These are phyloP conservation scores for Pluvialis apricaria DNA, from an alignment of 2,113 vertebrate species.

Conservation along the genomic window DNA sequence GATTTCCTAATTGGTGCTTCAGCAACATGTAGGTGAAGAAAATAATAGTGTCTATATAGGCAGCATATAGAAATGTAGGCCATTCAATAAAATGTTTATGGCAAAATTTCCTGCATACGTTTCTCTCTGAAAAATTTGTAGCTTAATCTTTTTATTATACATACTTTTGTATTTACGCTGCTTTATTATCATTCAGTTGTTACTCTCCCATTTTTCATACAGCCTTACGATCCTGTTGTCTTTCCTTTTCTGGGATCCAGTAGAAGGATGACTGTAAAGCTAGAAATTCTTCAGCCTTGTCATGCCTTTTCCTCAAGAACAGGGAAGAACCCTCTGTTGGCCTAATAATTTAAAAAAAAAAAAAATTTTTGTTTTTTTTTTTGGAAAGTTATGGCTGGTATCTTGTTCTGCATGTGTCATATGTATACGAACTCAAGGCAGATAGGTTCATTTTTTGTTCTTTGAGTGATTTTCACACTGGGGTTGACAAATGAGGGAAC, in stretches of 20 bases:
- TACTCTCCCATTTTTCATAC: not conserved
- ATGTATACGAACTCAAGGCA: not conserved
- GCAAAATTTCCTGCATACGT: not conserved
- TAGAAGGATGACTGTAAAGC: not conserved
- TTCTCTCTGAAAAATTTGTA: not conserved
- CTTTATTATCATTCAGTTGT: not conserved
- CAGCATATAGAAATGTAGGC: not conserved
- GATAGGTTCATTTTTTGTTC: not conserved
- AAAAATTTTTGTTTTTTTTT: not conserved
- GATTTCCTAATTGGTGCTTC: not conserved
- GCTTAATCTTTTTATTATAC: not conserved
- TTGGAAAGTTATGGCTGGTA: not conserved
- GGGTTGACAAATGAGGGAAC: not conserved
- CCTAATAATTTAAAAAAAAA: not conserved
- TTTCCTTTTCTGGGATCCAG: not conserved
- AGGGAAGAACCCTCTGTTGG: not conserved
- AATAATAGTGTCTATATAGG: not conserved
- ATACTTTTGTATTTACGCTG: not conserved
- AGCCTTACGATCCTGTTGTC: not conserved
- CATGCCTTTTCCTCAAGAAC: not conserved
- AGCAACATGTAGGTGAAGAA: not conserved
- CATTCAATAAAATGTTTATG: not conserved
- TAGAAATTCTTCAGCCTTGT: not conserved
- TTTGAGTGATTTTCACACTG: not conserved
- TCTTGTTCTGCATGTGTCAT: not conserved